Percentiles rank a stretch among this genome's conserved stretches.
These are phyloP conservation scores for Limnothrissa miodon DNA, from an alignment of 2,113 vertebrate species.

Conservation along the genomic window DNA sequence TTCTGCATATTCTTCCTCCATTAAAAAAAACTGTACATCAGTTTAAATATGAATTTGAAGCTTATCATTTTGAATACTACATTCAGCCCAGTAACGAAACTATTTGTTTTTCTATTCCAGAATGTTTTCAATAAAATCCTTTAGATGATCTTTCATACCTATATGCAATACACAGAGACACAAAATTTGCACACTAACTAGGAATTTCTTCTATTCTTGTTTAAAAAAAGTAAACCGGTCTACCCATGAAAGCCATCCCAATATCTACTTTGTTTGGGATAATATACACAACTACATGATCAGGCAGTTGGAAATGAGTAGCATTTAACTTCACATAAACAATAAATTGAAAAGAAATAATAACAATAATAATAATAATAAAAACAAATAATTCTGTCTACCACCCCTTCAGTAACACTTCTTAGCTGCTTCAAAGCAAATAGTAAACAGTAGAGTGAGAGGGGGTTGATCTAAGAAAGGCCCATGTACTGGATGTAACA, in stretches of 20 bases:
- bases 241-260: conserved; percentile 35
- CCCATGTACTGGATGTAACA: neutral
- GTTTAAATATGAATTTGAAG: conserved; percentile 43
- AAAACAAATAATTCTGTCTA: neutral
- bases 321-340: neutral
- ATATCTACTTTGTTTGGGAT: conserved; percentile 20
- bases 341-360: neutral
- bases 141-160: conserved; percentile 27
- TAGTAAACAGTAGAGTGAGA: neutral
- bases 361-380: too few relatives aligned
- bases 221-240: conserved; percentile 37
- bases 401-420: neutral
- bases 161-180: conserved; percentile 45
- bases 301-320: neutral
- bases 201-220: conserved; percentile 37
- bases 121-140: conserved; percentile 16
- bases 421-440: neutral
- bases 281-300: conserved; percentile 35
- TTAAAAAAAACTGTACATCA: conserved; percentile 32
- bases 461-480: neutral
- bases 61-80: conserved; percentile 57
- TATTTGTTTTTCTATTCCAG: conserved; percentile 39
- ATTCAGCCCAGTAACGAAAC: conserved; percentile 62
- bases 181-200: conserved; percentile 38
- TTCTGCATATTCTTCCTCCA: neutral